Base-by-base conservation (phyloP, 2,113 vertebrate genomes). In the Tretioscincus oriximinensis region DNA sequence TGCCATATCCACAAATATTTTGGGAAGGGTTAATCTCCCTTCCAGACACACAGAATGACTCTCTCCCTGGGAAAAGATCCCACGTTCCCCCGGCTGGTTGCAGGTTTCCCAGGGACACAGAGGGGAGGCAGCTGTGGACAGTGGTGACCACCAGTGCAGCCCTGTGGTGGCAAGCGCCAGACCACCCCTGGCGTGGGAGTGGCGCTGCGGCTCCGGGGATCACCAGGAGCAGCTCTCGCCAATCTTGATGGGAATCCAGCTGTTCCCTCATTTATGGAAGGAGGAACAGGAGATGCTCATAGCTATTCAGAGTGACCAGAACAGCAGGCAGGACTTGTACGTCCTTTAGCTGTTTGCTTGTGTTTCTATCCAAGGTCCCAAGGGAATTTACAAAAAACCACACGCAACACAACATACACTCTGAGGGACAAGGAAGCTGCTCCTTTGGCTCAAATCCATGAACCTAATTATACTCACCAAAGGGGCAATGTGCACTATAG, bases 51-150 rank as follows among this genome's bases (percentile, higher is more conserved):
- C 51, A 51, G 77, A 41, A 22, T 75, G 41, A 71, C 60, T 63
- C 65, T 63, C 73, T 47, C 80, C 67, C 80, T 82, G 80, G 80
- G 80, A 82, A 82, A 76, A 82, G 54, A 68, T n/a, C 3, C 26
- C 35, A 61, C 70, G 63, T 76, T 69, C 70, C 77, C 77, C 22
- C 49, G 76, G 82, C 71, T 78, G 76, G 70, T 51, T 79, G 49
- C 1, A 51, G 82, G 70, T 79, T 80, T 80, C 82, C 77, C 82
- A 80, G 82, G 61, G 82, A 79, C 63, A 3, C 29, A 67, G 76
- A 74, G 82, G 74, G 64, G 76, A 75, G 68, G 76, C 80, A 82
- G 80, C 80, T 76, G 80, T 76, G 80, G 35, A 49, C 80, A 76
- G 24, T 51, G 80, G 76, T 82, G 73, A 51, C 73, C 76, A 69